Base-by-base conservation (phyloP, 2,888 invertebrate species). In the Prenolepis imparis region DNA sequence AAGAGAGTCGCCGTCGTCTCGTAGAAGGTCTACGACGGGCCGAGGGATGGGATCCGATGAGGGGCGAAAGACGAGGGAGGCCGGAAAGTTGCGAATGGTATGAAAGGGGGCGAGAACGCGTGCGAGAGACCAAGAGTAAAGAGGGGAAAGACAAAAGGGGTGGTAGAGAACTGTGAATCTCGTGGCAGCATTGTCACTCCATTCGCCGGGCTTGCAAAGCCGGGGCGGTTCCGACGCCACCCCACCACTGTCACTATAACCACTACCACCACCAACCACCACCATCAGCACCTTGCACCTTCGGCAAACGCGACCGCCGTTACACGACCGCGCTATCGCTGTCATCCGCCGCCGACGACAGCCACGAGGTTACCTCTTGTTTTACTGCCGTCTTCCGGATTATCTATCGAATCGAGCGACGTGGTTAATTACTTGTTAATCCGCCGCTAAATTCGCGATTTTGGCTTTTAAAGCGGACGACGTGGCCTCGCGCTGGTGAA, bases 321-420 rank as follows among this genome's bases (percentile, higher is more conserved):
- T 68, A 80, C 66, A 67, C 70, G 73, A 70, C 81, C 77, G 82
- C 78, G 80, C 74, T 72, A 67, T 68, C 61, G 64, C 63, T 64
- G 64, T 68, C 84, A 64, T 81, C 64, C 63, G 68, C 80, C 84
- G 84, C 67, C 85, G 72, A 36, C 70, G 73, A 84, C 88, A 87
- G 87, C 88, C 86, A 82, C 85, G 85, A 84, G 84, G 86, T 88
- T 90, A 91, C 89, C 91, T 48, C 48, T 90, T 92, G 91, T 92
- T 92, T 93, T 92, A 93, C 91, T 90, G 86, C 86, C 90, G 88
- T 90, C 91, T 92, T 92, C 92, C 92, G 93, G 92, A 91, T 91
- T 90, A 84, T 86, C 86, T 85, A 86, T 82, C 85, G 88, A 91
- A 91, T 90, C 90, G 87, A 84, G 85, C 89, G 86, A 86, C 86